Evolutionary conservation across 2,113 vertebrate species (phyloP).

Genomic region (Corythaixoides concolor): DNA sequence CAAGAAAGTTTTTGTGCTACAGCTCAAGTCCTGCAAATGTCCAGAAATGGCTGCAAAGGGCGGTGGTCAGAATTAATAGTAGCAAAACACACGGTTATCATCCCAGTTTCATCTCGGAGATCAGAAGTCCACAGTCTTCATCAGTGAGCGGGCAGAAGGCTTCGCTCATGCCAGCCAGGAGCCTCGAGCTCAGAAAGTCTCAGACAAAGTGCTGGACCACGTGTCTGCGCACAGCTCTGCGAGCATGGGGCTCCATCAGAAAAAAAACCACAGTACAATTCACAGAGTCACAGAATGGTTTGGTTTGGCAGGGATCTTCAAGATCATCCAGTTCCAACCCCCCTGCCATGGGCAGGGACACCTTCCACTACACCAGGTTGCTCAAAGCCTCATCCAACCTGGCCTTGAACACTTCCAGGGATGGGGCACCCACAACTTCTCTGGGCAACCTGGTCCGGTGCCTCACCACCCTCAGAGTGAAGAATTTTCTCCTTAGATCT

Average conservation of each 20-base stretch:
- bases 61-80: background rate
- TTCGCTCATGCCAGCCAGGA: background rate
- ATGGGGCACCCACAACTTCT: too few species aligned
- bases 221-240: background rate
- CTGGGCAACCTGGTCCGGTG: too few species aligned
- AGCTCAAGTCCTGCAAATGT: background rate
- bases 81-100: background rate
- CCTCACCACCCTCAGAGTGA: too few species aligned
- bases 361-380: too few species aligned
- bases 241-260: background rate
- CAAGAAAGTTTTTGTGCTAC: background rate
- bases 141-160: background rate
- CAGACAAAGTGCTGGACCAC: background rate
- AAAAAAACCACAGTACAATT: background rate
- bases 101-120: background rate
- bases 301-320: too few species aligned
- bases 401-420: too few species aligned
- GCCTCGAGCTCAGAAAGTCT: accelerated
- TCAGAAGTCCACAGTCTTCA: background rate
- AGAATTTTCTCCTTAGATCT: too few species aligned
- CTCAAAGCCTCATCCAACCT: too few species aligned
- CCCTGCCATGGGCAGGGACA: too few species aligned
- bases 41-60: background rate
- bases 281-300: too few species aligned
- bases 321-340: too few species aligned